Evolutionary conservation across 2,888 invertebrate genomes (phyloP).

Genomic region (Cryptus viduatorius): DNA sequence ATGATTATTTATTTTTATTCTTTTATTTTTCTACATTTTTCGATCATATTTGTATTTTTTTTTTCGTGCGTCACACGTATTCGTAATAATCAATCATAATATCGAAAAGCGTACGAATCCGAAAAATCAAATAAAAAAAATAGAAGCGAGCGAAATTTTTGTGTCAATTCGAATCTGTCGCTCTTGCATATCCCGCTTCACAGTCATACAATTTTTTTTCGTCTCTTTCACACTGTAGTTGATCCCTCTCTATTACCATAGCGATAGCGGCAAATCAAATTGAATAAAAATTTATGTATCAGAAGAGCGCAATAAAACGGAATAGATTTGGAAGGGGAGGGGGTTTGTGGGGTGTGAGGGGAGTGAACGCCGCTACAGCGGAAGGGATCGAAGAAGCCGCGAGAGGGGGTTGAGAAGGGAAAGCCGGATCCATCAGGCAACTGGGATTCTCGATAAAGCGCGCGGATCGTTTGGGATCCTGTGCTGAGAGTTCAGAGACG

Average conservation of each 20-base stretch:
- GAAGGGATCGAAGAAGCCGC: conserved; percentile 2
- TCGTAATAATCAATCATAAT: not conserved
- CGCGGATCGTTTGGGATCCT: conserved; percentile 75
- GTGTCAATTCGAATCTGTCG: conserved; percentile 22
- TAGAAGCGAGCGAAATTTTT: conserved; percentile 6
- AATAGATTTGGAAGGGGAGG: conserved; percentile 77
- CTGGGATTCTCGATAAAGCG: conserved; percentile 75
- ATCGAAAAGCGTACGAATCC: too few relatives aligned
- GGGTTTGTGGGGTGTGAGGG: conserved; percentile 26
- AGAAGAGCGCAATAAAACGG: conserved; percentile 81
- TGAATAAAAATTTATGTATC: conserved; percentile 83
- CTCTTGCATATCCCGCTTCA: conserved; percentile 11
- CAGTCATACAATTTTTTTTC: conserved; percentile 30
- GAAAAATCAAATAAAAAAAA: not conserved
- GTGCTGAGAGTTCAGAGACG: conserved; percentile 54
- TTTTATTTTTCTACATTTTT: not conserved
- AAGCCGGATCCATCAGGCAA: conserved; percentile 72
- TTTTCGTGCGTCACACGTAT: not conserved
- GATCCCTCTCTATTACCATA: conserved; percentile 75
- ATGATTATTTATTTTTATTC: too few relatives aligned
- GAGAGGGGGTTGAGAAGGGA: conserved; percentile 48
- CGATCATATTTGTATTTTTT: not conserved
- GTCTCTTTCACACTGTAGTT: conserved; percentile 21
- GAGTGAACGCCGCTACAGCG: conserved; percentile 55
- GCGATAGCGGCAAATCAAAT: conserved; percentile 81